Base-by-base conservation (phyloP, 2,888 invertebrate genomes). In the Nysson spinosus region DNA sequence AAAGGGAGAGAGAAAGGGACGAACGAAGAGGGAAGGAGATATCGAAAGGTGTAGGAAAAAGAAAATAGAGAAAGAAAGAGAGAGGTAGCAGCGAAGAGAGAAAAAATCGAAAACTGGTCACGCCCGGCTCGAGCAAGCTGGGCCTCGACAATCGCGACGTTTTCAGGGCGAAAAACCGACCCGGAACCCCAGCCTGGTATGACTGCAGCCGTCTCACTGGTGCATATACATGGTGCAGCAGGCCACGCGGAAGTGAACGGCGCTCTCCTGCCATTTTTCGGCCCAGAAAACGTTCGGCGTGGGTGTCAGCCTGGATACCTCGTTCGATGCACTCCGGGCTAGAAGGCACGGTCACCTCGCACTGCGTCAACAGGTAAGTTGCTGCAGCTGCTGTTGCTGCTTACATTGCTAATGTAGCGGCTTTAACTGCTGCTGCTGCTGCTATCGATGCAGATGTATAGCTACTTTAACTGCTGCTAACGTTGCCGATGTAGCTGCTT, bases 171-270 rank as follows among this genome's bases (percentile, higher is more conserved):
- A 83, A 83, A 81, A 82, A 82, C 69, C 78, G 74, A 79, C 76
- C 81, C 80, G 81, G 81, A 82, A 81, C 78, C 75, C 70, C 49
- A 39, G 52, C 47, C 62, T 49, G 56, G 35, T 55, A 42, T 17
- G 47, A 49, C 42, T 49, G 66, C 51, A 44, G 46, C 67, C 34
- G 47, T 62, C 55, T 43, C 17, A 44, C 16, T 34, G 57, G 51
- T 37, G 37, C 39, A 32, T 47, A 20, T 16, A 39, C 39, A 26
- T 11, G 17, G 24, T 7, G 49, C 58, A 58, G 58, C 70, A 75
- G 77, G 77, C 78, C 81, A 82, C 82, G 78, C 83, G 83, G 83
- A 83, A 83, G 83, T 82, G 82, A 83, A 82, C 74, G 83, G 83
- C 72, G 61, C 71, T 78, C 77, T 61, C 75, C 55, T 54, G 46